Conservation (phyloP, 2,888 invertebrate genomes). For the Melanophora roralis region DNA sequence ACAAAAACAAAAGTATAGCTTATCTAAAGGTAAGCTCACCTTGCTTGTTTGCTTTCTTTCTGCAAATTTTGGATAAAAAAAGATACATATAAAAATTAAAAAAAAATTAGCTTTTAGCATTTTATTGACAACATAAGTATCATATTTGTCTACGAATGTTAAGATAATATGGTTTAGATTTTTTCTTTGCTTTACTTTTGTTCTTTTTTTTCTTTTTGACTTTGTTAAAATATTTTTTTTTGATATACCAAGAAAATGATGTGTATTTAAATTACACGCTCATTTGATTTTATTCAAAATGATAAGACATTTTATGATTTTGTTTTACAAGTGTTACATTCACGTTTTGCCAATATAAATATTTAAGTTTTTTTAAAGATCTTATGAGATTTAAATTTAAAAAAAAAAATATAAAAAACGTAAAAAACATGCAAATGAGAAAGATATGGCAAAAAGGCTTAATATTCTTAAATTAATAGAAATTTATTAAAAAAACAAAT, state of each 20-base stretch:
- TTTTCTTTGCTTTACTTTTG: neutral
- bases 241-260: slow-evolving; percentile 13
- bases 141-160: slow-evolving; percentile 13
- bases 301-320: slow-evolving; percentile 31
- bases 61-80: slow-evolving; percentile 9
- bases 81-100: slow-evolving; percentile 29
- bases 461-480: too few species aligned
- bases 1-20: neutral
- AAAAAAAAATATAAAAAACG: neutral
- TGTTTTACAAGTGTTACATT: slow-evolving; percentile 11
- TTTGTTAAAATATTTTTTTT: neutral
- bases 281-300: slow-evolving; percentile 52
- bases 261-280: slow-evolving; percentile 48
- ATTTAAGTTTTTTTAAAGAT: neutral
- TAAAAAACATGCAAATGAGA: too few species aligned
- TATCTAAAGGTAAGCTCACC: neutral
- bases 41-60: neutral
- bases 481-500: too few species aligned
- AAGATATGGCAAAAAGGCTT: too few species aligned
- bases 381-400: too few species aligned
- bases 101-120: slow-evolving; percentile 39
- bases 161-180: neutral
- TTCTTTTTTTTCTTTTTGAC: neutral
- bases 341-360: neutral
- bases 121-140: slow-evolving; percentile 46